Base-by-base conservation (phyloP, 2,113 vertebrate species). In the Monopterus albus region DNA sequence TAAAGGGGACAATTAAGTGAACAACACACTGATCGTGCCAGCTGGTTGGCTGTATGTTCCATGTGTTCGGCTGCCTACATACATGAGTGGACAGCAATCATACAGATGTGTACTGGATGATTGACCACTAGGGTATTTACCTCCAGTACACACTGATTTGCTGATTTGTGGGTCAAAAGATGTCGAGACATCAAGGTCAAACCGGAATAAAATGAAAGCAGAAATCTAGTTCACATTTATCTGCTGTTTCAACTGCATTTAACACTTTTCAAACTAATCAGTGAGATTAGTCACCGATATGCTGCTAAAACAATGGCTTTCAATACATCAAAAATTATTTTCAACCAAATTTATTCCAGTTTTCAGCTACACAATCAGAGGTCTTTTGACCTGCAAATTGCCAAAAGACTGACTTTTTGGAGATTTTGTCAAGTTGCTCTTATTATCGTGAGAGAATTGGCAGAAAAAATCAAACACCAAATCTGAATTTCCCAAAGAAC, bases 1-100 rank as follows among this genome's bases (percentile, higher is more conserved):
- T 80, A 65, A 80, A 75, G 40, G 42, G 23, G 60, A 71, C 61
- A 75, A 71, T 79, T 69, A 83, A 57, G 46, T 57, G 28, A 70
- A 39, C 50, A 5, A 43, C 39, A 17, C 40, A n/a, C 20, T 68
- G 20, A n/a, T 56, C 45, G 13, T 12, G 71, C 52, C 49, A 51
- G 56, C 66, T 73, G 80, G 68, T 68, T 50, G 58, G 36, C 20
- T 51, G 28, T 9, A 20, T 69, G 70, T 71, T 52, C 43, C 55
- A 63, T 17, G 46, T 43, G 42, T 55, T 9, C 8, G 2, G 3
- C 43, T 33, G 43, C 45, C 58, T 43, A 39, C 3, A 31, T 21
- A 57, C 3, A 31, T 21, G 52, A 18, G 7, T 2, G 2, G 14
- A 39, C 38, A 65, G 38, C 46, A 7, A 47, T 38, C 13, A 49